Evolutionary conservation across 2,113 vertebrate genomes (phyloP).

Genomic region (Manacus vitellinus): DNA sequence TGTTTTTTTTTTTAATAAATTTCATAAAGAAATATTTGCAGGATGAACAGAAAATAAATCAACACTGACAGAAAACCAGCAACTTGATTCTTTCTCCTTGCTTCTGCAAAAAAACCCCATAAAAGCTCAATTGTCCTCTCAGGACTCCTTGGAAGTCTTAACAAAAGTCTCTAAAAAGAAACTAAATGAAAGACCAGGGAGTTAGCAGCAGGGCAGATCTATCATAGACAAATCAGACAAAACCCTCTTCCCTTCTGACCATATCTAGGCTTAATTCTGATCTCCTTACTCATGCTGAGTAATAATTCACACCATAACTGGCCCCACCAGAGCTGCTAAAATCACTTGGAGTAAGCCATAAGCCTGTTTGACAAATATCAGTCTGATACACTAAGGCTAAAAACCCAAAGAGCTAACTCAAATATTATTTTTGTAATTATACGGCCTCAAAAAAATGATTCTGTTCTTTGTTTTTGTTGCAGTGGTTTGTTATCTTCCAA

Average conservation of each 20-base stretch:
- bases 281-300: background rate
- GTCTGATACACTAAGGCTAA: background rate
- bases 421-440: slow-evolving; percentile 20
- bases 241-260: slow-evolving; percentile 26
- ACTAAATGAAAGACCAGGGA: slow-evolving; percentile 63
- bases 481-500: background rate
- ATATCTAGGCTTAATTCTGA: slow-evolving; percentile 37
- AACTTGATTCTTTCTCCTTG: slow-evolving; percentile 42
- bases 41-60: slow-evolving; percentile 32
- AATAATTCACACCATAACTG: slow-evolving; percentile 54
- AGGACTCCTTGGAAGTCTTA: slow-evolving; percentile 61
- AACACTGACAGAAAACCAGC: background rate
- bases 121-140: slow-evolving; percentile 63
- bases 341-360: background rate
- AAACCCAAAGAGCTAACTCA: background rate
- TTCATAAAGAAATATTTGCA: background rate
- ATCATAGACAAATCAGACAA: slow-evolving; percentile 52
- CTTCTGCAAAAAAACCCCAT: slow-evolving; percentile 18
- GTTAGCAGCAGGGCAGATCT: slow-evolving; percentile 43
- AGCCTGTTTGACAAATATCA: slow-evolving; percentile 20
- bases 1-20: background rate
- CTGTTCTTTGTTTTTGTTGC: background rate
- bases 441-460: background rate
- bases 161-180: slow-evolving; percentile 66
- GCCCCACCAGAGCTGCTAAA: slow-evolving; percentile 13